Conservation (phyloP, 1,140 invertebrate species). For the Drosophila setifemur region DNA sequence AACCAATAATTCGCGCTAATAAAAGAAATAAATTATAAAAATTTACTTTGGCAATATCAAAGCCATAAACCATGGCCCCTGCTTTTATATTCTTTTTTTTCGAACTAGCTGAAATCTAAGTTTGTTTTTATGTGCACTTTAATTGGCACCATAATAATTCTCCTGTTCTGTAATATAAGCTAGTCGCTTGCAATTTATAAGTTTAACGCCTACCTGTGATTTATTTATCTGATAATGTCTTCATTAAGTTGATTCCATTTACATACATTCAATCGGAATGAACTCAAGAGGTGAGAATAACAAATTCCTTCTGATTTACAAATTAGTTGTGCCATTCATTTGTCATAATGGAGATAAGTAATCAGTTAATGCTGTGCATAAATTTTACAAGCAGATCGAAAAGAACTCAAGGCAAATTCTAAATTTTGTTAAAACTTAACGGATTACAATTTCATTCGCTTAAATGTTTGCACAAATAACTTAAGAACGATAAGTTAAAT, state of each 20-base stretch:
- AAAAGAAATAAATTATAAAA: slow-evolving; percentile 24
- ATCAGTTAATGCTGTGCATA: slow-evolving; percentile 26
- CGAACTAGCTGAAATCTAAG: slow-evolving; percentile 4
- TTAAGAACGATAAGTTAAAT: no score
- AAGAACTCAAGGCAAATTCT: background rate
- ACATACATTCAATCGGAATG: slow-evolving; percentile 35
- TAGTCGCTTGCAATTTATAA: slow-evolving; percentile 33
- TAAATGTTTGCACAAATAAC: no score
- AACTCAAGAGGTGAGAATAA: slow-evolving; percentile 33
- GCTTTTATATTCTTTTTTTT: slow-evolving; percentile 36
- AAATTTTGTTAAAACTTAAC: background rate
- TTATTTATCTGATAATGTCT: slow-evolving; percentile 47
- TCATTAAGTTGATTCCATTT: slow-evolving; percentile 45
- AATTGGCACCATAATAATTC: slow-evolving; percentile 59
- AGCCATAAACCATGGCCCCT: slow-evolving; percentile 28
- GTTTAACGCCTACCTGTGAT: slow-evolving; percentile 38
- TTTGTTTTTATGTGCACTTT: slow-evolving; percentile 63
- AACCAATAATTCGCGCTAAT: slow-evolving; percentile 26
- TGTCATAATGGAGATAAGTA: slow-evolving; percentile 44
- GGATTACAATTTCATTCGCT: no score
- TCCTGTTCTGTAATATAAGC: slow-evolving; percentile 5
- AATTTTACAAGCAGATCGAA: slow-evolving; percentile 11
- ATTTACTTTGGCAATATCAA: slow-evolving; percentile 4
- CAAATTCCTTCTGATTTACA: slow-evolving; percentile 45
- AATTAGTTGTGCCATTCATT: slow-evolving; percentile 44